These are phyloP conservation scores for Bruchidius siliquastri DNA, from an alignment of 2,888 invertebrate species.

Conservation along the genomic window DNA sequence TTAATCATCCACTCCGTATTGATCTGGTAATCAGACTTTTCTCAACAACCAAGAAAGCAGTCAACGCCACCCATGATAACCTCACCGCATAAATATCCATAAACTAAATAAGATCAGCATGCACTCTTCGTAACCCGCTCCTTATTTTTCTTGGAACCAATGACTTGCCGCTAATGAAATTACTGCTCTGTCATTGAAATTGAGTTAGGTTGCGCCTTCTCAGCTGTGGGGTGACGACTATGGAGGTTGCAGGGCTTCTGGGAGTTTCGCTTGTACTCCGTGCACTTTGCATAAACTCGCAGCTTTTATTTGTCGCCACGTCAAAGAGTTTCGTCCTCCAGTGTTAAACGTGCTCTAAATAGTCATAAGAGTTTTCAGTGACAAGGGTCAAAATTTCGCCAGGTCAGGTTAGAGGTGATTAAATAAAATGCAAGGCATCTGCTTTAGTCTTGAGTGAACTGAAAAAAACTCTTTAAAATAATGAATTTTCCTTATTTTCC, in stretches of 20 bases:
- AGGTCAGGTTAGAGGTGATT: too few species aligned
- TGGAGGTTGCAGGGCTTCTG: constrained; percentile 4
- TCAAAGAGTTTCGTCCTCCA: background rate
- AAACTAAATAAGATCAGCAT: constrained; percentile 6
- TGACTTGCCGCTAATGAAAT: constrained; percentile 13
- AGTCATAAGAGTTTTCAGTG: background rate
- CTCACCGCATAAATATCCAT: constrained; percentile 17
- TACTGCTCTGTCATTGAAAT: constrained; percentile 17
- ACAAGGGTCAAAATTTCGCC: too few species aligned
- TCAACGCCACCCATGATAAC: background rate
- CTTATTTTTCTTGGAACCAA: constrained; percentile 12
- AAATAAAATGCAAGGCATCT: too few species aligned
- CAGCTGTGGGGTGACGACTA: constrained; percentile 3
- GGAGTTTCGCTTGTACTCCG: constrained; percentile 5
- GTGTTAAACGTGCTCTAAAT: background rate
- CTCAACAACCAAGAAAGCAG: background rate
- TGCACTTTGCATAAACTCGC: constrained; percentile 9
- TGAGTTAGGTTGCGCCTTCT: constrained; percentile 10
- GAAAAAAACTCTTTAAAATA: too few species aligned
- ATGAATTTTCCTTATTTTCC: too few species aligned
- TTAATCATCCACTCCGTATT: too few species aligned
- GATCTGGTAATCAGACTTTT: too few species aligned
- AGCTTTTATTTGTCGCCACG: constrained; percentile 1
- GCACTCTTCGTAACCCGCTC: constrained; percentile 10
- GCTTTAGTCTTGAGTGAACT: too few species aligned